Evolutionary conservation across 2,888 invertebrate genomes (phyloP).

Genomic region (Apodemia mormo): DNA sequence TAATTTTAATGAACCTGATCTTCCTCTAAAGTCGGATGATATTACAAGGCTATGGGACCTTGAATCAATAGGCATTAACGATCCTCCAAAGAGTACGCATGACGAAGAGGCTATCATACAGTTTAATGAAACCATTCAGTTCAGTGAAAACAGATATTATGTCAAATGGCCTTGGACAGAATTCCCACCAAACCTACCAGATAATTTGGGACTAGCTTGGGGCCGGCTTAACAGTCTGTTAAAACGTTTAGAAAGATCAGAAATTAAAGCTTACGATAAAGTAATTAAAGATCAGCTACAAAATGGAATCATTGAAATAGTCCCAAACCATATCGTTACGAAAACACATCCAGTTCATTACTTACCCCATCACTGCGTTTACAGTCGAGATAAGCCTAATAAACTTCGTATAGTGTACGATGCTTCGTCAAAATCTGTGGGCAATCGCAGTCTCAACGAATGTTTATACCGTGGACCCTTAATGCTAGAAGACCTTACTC

Average conservation of each 20-base stretch:
- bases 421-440: constrained; percentile 32
- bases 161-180: no score
- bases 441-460: constrained; percentile 38
- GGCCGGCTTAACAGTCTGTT: constrained; percentile 29
- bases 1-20: constrained; percentile 30
- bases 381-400: background rate
- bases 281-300: constrained; percentile 25
- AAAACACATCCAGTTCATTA: constrained; percentile 10
- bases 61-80: constrained; percentile 39
- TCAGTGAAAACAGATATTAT: no score
- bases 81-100: constrained; percentile 36
- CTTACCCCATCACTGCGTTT: constrained; percentile 10
- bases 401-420: constrained; percentile 38
- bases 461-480: constrained; percentile 38
- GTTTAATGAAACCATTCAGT: no score
- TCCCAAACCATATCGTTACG: background rate
- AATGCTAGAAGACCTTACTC: constrained; percentile 40
- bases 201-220: constrained; percentile 31
- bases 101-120: no score
- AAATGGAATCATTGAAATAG: constrained; percentile 26
- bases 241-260: constrained; percentile 22
- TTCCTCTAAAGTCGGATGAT: constrained; percentile 26
- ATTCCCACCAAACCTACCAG: constrained; percentile 28
- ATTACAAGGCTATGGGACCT: constrained; percentile 36
- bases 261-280: constrained; percentile 17